Evolutionary conservation across 2,113 vertebrate species (phyloP).

Genomic region (Mirza zaza): DNA sequence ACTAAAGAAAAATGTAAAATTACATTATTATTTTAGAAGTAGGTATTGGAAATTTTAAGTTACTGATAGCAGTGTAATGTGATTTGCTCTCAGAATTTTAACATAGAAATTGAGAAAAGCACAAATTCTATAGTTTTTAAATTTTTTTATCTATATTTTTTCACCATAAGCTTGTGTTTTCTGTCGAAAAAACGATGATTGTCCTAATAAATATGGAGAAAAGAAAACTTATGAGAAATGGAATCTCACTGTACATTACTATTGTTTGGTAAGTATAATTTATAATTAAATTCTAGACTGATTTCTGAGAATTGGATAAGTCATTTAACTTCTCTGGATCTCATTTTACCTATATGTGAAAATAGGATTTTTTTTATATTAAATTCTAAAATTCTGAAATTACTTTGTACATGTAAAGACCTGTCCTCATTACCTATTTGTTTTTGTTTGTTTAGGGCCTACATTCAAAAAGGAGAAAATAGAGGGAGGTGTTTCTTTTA

Average conservation of each 20-base stretch:
- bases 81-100: slow-evolving; percentile 28
- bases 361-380: not conserved
- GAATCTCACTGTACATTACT: slow-evolving; percentile 92
- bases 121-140: slow-evolving; percentile 16
- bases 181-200: slow-evolving; percentile 90
- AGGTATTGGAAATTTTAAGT: slow-evolving; percentile 19
- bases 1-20: not conserved
- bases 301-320: slow-evolving; percentile 39
- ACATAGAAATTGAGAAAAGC: not conserved
- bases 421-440: not conserved
- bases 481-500: not conserved
- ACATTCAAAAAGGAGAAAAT: not conserved
- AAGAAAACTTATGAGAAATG: slow-evolving; percentile 88
- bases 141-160: slow-evolving; percentile 49
- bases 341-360: slow-evolving; percentile 28
- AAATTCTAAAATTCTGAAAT: slow-evolving; percentile 37
- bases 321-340: slow-evolving; percentile 22
- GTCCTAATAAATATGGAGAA: slow-evolving; percentile 93
- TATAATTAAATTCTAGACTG: slow-evolving; percentile 31
- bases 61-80: not conserved
- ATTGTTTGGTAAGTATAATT: slow-evolving; percentile 92
- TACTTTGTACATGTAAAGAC: slow-evolving; percentile 31
- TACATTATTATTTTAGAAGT: slow-evolving; percentile 11
- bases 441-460: slow-evolving; percentile 24
- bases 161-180: slow-evolving; percentile 89